Conservation (phyloP, 1,140 invertebrate genomes). For the Calliopsis andreniformis region DNA sequence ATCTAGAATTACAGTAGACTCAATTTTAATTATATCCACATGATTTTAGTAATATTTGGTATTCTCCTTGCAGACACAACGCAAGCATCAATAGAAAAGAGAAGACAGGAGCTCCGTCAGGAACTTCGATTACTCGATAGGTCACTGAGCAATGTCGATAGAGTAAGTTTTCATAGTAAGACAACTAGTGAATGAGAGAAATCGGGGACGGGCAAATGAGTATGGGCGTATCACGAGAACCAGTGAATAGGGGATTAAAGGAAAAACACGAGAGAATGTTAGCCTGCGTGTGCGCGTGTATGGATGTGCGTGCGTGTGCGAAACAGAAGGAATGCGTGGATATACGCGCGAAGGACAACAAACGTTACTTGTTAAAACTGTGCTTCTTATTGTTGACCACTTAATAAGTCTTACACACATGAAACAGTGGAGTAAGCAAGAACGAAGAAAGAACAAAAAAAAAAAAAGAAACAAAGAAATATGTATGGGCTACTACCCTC, state of each 20-base stretch:
- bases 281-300: neutral
- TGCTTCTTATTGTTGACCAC: conserved; percentile 74
- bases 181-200: conserved; percentile 41
- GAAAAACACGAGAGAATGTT: conserved; percentile 3
- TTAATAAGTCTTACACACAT: conserved; percentile 64
- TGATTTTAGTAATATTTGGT: conserved; percentile 34
- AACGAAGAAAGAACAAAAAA: conserved; percentile 3
- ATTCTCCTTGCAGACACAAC: conserved; percentile 14
- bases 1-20: no score
- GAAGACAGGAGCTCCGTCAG: conserved; percentile 47
- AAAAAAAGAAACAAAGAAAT: neutral
- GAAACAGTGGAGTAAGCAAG: conserved; percentile 20
- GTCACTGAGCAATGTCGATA: conserved; percentile 69
- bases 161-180: conserved; percentile 68
- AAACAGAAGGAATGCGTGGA: neutral
- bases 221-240: neutral
- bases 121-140: conserved; percentile 65
- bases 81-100: conserved; percentile 46
- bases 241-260: conserved; percentile 19
- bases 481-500: conserved; percentile 13
- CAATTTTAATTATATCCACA: conserved; percentile 44
- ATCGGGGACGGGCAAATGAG: neutral
- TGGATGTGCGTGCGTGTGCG: neutral
- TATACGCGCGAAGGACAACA: conserved; percentile 25
- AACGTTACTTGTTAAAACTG: conserved; percentile 75